Base-by-base conservation (phyloP, 30 jellyfish, hydroid and myxozoan genomes). In the Clytia hemisphaerica region DNA sequence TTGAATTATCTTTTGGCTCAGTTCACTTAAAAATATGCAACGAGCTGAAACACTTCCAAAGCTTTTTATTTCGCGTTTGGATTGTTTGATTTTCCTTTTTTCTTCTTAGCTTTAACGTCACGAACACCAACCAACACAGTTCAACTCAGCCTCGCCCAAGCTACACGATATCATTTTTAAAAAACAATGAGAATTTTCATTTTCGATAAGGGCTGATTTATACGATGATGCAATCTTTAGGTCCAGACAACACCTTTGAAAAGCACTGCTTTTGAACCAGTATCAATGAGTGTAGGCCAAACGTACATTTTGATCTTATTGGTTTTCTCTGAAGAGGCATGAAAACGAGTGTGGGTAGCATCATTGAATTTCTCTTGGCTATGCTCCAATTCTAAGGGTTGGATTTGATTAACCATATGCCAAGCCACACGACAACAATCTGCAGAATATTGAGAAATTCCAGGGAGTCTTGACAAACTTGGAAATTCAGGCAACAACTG, bases 371-470 rank as follows among this genome's bases (percentile, higher is more conserved):
- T 79, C 42, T 81, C 94, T 5, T 87, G 75, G 4, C 88, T 80
- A 64, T 80, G 76, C 62, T 89, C 98, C 30, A 89, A 54, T 65
- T 89, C 98, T 37, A 89, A 29, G 0, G 93, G 93, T 0, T 93
- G 92, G 18, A 71, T 54, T 80, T 89, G 98, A 66, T 89, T 89
- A 70, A 67, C 92, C 60, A 89, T 68, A 1, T 94, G 76, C 98
- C 98, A 89, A 1, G 95, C 76, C n/a, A 89, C 46, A 19, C 98
- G 77, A 6, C 73, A 93, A 66, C 98, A 89, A 48, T 89, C 98
- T 30, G 93, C 66, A 22, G 88, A 45, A 45, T 72, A 89, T 33
- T 79, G 33, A 32, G 94, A 83, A 70, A 89, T 69, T 67, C 88
- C 89, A 14, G 93, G 94, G 40, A 58, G 67, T 32, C 82, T 61